phyloP scores from a whole-genome alignment of 2,888 invertebrate species.

The Chrysomela aeneicollis region DNA sequence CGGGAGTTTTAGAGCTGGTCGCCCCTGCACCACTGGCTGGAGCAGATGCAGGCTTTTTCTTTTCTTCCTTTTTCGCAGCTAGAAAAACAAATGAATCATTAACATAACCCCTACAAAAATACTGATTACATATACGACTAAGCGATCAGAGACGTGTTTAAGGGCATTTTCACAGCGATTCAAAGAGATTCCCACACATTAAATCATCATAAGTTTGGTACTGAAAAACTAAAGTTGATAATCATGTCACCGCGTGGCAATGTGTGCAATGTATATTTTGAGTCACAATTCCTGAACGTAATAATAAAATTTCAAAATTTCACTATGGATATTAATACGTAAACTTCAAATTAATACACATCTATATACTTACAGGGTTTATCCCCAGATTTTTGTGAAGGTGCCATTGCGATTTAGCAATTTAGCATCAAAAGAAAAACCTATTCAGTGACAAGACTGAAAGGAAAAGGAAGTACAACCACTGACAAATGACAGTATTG shows the following conservation, averaged over 20 bases:
- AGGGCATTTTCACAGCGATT: slow-evolving; percentile 50
- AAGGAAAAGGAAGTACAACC: not conserved
- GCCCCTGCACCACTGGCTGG: slow-evolving; percentile 54
- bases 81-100: slow-evolving; percentile 31
- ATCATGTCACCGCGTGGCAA: slow-evolving; percentile 48
- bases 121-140: not conserved
- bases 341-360: not conserved
- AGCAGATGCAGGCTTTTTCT: slow-evolving; percentile 61
- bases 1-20: slow-evolving; percentile 56
- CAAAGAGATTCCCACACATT: slow-evolving; percentile 69
- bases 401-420: slow-evolving; percentile 75
- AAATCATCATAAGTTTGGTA: slow-evolving; percentile 59
- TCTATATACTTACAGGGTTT: slow-evolving; percentile 75
- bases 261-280: not conserved
- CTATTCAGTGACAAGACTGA: no score
- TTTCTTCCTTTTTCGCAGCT: slow-evolving; percentile 65
- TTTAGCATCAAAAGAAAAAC: not conserved
- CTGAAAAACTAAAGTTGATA: slow-evolving; percentile 15
- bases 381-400: slow-evolving; percentile 78
- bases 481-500: slow-evolving; percentile 2
- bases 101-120: slow-evolving; percentile 19
- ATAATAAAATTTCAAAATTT: not conserved
- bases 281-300: not conserved
- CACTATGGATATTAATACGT: not conserved
- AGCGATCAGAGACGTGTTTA: slow-evolving; percentile 46